Evolutionary conservation across 2,888 invertebrate species (phyloP).

Genomic region (Phortica okadai): DNA sequence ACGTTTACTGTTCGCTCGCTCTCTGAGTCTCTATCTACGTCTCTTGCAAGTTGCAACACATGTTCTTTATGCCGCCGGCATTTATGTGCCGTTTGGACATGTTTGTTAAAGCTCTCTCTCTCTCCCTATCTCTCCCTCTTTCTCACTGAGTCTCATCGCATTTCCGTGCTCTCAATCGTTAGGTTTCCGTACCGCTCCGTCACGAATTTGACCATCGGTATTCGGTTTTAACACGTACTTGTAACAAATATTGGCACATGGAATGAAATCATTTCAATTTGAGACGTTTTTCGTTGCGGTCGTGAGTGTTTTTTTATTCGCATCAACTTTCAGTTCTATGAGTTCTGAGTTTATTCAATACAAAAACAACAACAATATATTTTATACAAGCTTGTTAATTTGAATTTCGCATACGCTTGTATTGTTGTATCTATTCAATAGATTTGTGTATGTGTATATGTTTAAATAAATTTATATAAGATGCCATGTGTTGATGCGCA

Average conservation of each 20-base stretch:
- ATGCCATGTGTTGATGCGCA: conserved; percentile 13
- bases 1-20: background rate
- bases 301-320: conserved; percentile 48
- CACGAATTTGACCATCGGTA: background rate
- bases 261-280: conserved; percentile 67
- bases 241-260: conserved; percentile 39
- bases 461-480: background rate
- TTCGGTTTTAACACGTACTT: conserved; percentile 59
- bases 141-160: background rate
- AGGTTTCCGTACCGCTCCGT: too few species aligned
- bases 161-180: too few species aligned
- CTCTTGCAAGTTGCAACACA: background rate
- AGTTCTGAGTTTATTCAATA: conserved; percentile 29
- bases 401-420: conserved; percentile 12
- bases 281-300: conserved; percentile 71
- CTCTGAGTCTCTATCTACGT: background rate
- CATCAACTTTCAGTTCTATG: conserved; percentile 2
- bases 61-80: background rate
- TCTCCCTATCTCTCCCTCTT: background rate
- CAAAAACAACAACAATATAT: conserved; percentile 44
- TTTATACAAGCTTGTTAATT: conserved; percentile 25
- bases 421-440: conserved; percentile 11
- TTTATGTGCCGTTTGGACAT: background rate
- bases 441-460: conserved; percentile 10
- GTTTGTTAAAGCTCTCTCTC: background rate